Percentiles rank a stretch among this genome's conserved stretches.
These are phyloP conservation scores for Bungarus multicinctus DNA, from an alignment of 2,113 vertebrate genomes.

Conservation along the genomic window DNA sequence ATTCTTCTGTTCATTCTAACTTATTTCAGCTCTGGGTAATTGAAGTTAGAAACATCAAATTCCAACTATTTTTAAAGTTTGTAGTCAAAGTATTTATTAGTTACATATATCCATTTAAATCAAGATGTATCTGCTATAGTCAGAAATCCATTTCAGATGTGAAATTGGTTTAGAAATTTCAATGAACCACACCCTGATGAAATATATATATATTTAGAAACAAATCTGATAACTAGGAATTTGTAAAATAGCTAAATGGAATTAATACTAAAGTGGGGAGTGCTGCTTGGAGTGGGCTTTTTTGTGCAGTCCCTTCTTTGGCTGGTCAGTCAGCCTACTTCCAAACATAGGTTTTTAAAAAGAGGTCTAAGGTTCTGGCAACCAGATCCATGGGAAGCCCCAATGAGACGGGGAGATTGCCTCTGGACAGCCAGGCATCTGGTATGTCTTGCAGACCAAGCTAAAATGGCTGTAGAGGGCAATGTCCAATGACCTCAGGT, in stretches of 20 bases:
- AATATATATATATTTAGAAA: neutral
- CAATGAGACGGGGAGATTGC: neutral
- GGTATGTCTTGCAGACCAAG: neutral
- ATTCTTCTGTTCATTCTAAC: neutral
- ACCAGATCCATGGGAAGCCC: neutral
- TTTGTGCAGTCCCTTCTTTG: neutral
- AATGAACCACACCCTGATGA: neutral
- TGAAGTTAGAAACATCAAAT: neutral
- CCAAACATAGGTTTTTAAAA: neutral
- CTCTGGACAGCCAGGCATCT: neutral
- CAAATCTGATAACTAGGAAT: neutral
- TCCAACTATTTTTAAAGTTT: neutral
- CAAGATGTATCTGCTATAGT: neutral
- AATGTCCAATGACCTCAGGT: neutral
- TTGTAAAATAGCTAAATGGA: neutral
- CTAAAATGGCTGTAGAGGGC: neutral
- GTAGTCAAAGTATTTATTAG: neutral
- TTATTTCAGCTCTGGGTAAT: neutral
- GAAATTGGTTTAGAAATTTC: neutral
- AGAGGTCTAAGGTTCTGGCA: neutral
- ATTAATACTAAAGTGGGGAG: neutral
- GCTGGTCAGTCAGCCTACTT: neutral
- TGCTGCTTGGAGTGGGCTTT: neutral
- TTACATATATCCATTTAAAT: neutral
- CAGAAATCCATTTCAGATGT: neutral